Conservation (phyloP, 2,113 vertebrate species). For the Oreocharis arfaki region DNA sequence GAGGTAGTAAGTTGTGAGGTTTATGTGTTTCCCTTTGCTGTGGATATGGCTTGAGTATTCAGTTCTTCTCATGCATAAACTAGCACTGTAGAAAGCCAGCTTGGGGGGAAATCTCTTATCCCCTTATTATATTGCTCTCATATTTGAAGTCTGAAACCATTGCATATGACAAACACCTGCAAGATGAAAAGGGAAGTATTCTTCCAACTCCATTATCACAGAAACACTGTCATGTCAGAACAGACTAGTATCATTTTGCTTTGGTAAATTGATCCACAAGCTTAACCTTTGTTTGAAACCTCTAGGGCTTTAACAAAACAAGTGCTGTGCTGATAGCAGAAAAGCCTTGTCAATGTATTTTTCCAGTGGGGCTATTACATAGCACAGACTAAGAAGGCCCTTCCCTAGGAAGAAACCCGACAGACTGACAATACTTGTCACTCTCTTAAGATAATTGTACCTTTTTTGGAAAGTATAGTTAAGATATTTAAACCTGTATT, state of each 20-base stretch:
- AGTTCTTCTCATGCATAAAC: not conserved
- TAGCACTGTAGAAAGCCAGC: not conserved
- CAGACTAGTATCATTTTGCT: not conserved
- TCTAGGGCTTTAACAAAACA: not conserved
- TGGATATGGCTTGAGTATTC: not conserved
- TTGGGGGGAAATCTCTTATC: not conserved
- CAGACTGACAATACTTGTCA: not conserved
- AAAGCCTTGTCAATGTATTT: not conserved
- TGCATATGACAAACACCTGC: not conserved
- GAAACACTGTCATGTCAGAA: not conserved
- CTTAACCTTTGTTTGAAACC: not conserved
- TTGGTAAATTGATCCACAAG: not conserved
- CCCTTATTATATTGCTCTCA: not conserved
- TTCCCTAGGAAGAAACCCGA: not conserved
- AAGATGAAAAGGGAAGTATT: not conserved
- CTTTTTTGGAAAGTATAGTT: not conserved
- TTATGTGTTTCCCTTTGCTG: not conserved
- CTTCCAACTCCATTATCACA: not conserved
- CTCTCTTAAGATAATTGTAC: not conserved
- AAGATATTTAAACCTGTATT: not conserved
- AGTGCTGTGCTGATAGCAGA: not conserved
- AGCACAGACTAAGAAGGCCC: not conserved
- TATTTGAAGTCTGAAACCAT: not conserved
- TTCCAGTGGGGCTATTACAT: not conserved
- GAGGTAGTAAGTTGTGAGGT: not conserved